Evolutionary conservation across 2,888 invertebrate genomes (phyloP), one percentile per base, ranked within the genome.

Genomic region (Pandemis heparana): DNA sequence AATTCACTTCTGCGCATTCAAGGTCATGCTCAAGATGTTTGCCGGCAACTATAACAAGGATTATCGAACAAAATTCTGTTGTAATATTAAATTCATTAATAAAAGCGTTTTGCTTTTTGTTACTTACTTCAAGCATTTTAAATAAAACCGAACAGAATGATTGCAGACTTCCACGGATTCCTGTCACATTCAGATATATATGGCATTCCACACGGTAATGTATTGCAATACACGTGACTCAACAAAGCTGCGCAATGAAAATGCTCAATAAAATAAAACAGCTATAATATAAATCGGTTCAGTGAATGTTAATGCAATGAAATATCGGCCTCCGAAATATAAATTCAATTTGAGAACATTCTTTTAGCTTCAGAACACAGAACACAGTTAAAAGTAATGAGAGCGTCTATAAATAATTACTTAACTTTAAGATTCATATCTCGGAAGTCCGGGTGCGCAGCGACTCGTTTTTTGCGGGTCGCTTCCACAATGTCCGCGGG

Each of bases 401-500:
- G 16, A 63, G 32, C 43, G 16, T 32, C 46, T 67, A 63, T 70
- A 63, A 63, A 70, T 63, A 70, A 63, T 70, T 70, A 63, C 53
- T 23, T 41, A 70, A 70, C 63, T 48, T 59, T 69, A n/a, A 59
- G 71, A 65, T 59, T 71, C 71, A 65, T 59, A 65, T 59, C 56
- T 64, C 46, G 39, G 14, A 48, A 39, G 38, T 18, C 23, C 39
- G 59, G 56, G 16, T 64, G 43, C 64, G 64, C 59, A 65, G 38
- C 59, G 64, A 59, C 56, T 64, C 71, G 64, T 65, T 65, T 71
- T 71, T 71, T 65, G 76, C 71, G 71, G 71, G 75, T 77, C 78
- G 76, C 77, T 77, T 75, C 75, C 81, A 65, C 65, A 81, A 81
- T 82, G 86, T 84, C 85, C 83, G 83, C 80, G 85, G 83, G 84